These are phyloP conservation scores for Micrasema longulum DNA, from an alignment of 1,140 invertebrate genomes.

Conservation along the genomic window DNA sequence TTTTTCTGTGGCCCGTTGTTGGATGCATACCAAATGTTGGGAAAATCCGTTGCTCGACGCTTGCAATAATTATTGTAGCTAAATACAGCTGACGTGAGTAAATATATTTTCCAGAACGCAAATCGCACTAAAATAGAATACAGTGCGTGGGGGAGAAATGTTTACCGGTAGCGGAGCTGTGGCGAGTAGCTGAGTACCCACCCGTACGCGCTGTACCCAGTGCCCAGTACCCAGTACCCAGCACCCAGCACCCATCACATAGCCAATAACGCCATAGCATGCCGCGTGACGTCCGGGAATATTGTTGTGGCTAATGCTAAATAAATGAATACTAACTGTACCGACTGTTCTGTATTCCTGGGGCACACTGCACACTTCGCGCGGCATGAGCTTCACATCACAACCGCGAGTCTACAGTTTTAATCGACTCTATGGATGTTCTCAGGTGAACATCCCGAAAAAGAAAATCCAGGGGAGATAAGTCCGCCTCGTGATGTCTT, in stretches of 20 bases:
- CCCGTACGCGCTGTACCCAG: too few relatives aligned
- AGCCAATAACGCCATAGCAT: too few relatives aligned
- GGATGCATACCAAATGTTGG: constrained; percentile 38
- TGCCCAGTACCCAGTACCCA: too few relatives aligned
- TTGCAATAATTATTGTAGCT: constrained; percentile 35
- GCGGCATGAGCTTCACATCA: not conserved
- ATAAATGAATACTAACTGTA: not conserved
- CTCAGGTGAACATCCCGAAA: too few relatives aligned
- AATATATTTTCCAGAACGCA: constrained; percentile 47
- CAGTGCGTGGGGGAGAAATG: constrained; percentile 35
- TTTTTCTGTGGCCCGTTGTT: constrained; percentile 1
- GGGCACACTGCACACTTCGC: not conserved
- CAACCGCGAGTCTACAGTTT: not conserved
- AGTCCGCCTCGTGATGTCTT: too few relatives aligned
- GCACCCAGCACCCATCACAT: too few relatives aligned
- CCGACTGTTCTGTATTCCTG: not conserved
- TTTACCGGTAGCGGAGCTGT: constrained; percentile 35
- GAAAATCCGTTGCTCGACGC: constrained; percentile 28
- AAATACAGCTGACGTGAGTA: constrained; percentile 39
- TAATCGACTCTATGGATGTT: not conserved
- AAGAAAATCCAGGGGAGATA: too few relatives aligned
- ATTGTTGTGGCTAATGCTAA: constrained; percentile 11
- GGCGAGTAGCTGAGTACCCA: too few relatives aligned
- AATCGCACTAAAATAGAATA: constrained; percentile 34
- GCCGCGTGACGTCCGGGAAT: constrained; percentile 17